These are phyloP conservation scores for Drosophila prosaltans DNA, from an alignment of 1,140 invertebrate species.

Conservation along the genomic window DNA sequence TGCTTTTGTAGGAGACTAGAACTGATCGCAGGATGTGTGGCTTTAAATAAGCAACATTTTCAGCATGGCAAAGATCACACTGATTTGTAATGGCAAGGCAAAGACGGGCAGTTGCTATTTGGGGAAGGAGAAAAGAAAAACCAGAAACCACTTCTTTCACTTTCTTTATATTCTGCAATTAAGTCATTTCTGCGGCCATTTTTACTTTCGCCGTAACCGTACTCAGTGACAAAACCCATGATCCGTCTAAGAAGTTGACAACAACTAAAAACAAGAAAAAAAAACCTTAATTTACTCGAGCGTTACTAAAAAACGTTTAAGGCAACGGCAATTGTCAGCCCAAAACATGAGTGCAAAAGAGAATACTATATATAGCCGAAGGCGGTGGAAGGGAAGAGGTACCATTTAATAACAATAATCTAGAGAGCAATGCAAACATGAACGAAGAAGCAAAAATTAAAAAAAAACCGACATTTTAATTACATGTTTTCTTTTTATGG, in stretches of 20 bases:
- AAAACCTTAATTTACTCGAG: constrained; percentile 58
- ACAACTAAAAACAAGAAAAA: constrained; percentile 31
- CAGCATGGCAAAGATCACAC: constrained; percentile 14
- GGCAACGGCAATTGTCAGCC: constrained; percentile 43
- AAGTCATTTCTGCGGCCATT: constrained; percentile 24
- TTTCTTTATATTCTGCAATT: constrained; percentile 53
- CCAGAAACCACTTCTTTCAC: constrained; percentile 32
- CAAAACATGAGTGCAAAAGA: neutral
- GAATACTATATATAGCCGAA: neutral
- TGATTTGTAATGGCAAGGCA: neutral
- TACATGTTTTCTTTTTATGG: constrained; percentile 65
- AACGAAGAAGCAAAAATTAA: constrained; percentile 33
- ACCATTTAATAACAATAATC: constrained; percentile 63
- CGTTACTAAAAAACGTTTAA: constrained; percentile 74
- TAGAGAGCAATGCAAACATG: constrained; percentile 39
- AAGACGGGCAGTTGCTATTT: too few relatives aligned
- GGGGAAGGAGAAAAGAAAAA: neutral
- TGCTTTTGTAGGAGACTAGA: constrained; percentile 36
- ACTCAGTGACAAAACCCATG: neutral
- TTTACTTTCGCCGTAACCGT: constrained; percentile 20
- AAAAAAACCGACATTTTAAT: constrained; percentile 52
- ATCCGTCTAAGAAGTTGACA: constrained; percentile 3
- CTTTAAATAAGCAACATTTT: constrained; percentile 34
- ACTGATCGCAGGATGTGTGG: constrained; percentile 8
- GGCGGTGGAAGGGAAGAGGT: constrained; percentile 13